These are phyloP conservation scores for Peromyscus aztecus DNA, from an alignment of 2,797 vertebrate genomes.

Conservation along the genomic window DNA sequence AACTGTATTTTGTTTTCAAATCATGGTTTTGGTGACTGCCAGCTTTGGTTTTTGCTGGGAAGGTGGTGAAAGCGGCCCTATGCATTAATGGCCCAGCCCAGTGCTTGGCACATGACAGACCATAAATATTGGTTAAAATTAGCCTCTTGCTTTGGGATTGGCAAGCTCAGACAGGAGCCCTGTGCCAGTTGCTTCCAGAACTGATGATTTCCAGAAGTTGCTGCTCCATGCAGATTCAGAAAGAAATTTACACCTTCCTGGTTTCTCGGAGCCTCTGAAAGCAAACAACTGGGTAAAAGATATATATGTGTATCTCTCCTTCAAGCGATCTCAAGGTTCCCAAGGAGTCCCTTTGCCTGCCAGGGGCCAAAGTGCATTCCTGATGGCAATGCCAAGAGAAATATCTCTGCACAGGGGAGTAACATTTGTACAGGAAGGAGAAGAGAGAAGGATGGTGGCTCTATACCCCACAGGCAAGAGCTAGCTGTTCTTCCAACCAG, in stretches of 20 bases:
- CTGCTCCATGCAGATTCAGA: conserved; percentile 34
- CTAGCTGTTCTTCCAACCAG: background rate
- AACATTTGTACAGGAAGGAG: background rate
- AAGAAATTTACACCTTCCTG: conserved; percentile 41
- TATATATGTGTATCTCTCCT: background rate
- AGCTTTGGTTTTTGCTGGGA: background rate
- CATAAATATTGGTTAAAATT: conserved; percentile 15
- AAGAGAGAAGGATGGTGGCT: background rate
- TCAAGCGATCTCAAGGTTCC: background rate
- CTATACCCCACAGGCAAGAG: background rate
- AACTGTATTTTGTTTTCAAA: background rate
- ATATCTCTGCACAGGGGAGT: background rate
- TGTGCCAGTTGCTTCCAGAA: background rate
- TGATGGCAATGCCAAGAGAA: conserved; percentile 24
- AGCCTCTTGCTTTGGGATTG: background rate
- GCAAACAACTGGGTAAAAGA: background rate
- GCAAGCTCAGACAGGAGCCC: background rate
- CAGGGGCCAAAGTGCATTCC: background rate
- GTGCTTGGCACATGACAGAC: background rate
- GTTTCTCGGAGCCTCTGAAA: conserved; percentile 42
- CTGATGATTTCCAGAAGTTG: conserved; percentile 68
- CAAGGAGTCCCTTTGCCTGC: background rate
- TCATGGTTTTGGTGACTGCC: background rate
- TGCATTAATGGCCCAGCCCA: background rate
- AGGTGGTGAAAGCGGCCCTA: background rate